Conservation (phyloP, 2,888 invertebrate genomes). For the Artemia sinica region DNA sequence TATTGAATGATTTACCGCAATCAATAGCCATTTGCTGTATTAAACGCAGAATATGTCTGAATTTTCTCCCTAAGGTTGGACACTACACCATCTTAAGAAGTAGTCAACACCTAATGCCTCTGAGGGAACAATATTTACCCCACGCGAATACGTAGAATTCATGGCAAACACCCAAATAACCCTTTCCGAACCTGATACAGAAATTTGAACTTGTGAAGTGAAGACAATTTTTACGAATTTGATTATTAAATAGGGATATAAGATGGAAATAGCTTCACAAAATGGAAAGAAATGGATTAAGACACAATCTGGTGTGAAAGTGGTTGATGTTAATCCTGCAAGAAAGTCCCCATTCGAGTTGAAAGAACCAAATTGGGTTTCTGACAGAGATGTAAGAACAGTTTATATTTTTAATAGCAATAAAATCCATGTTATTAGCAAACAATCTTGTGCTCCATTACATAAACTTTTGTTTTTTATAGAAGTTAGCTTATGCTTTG, state of each 20-base stretch:
- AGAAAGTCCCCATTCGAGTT: slow-evolving; percentile 34
- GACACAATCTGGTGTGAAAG: slow-evolving; percentile 36
- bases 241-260: neutral
- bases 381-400: slow-evolving; percentile 33
- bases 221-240: neutral
- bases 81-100: too few relatives aligned
- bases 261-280: slow-evolving; percentile 11
- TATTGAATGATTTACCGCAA: too few relatives aligned
- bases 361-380: slow-evolving; percentile 35
- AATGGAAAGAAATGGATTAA: slow-evolving; percentile 28
- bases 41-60: too few relatives aligned
- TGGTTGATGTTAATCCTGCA: slow-evolving; percentile 32
- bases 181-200: neutral
- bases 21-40: too few relatives aligned
- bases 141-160: neutral
- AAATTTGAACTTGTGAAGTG: neutral
- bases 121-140: neutral
- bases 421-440: too few relatives aligned
- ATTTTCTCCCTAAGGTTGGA: too few relatives aligned
- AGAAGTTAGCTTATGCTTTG: too few relatives aligned
- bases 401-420: too few relatives aligned
- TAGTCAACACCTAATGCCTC: too few relatives aligned
- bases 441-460: too few relatives aligned
- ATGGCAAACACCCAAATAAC: neutral
- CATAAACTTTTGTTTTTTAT: too few relatives aligned